Base-by-base conservation (phyloP, 2,797 vertebrate genomes). In the Momotus momota region DNA sequence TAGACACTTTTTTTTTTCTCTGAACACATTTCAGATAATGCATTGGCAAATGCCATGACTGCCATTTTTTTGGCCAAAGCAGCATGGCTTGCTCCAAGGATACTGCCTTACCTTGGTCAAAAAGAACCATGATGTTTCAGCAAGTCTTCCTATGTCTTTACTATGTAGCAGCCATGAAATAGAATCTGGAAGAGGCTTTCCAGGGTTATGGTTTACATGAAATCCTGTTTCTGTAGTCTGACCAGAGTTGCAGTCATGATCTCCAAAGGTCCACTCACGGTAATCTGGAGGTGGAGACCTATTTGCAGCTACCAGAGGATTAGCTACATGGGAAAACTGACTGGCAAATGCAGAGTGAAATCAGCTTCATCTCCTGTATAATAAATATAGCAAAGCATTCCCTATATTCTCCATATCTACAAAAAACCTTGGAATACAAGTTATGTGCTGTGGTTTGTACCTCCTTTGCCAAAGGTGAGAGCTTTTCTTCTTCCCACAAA, bases 61-160 rank as follows among this genome's bases (percentile, higher is more conserved):
- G 46, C 9, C 6, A 13, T 57, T 91, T 94, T 94, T 72, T 81
- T 64, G 70, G n/a, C 12, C 43, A 54, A 51, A 4, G 8, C n/a
- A 9, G 5, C 29, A 41, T 45, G 25, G 12, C 23, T 82, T 85
- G 8, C 18, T 46, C 33, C 11, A 43, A 48, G 41, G 21, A 16
- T 26, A 35, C 23, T 60, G 14, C 25, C 45, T 7, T 15, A 29
- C 12, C 14, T 85, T 29, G 14, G 33, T 20, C 21, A 92, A 41
- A 85, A 89, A 33, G 4, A 21, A 1, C 14, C 43, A 40, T 0
- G 0, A n/a, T 16, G 6, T 54, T 43, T 60, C 22, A 60, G n/a
- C 33, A 60, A 38, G 33, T 60, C 57, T 60, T 25, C 23, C 25
- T 38, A 60, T 25, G 23, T 60, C 10, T 74, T 83, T 5, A 1